Conservation (phyloP, 2,888 invertebrate species). For the Tenthredo livida region DNA sequence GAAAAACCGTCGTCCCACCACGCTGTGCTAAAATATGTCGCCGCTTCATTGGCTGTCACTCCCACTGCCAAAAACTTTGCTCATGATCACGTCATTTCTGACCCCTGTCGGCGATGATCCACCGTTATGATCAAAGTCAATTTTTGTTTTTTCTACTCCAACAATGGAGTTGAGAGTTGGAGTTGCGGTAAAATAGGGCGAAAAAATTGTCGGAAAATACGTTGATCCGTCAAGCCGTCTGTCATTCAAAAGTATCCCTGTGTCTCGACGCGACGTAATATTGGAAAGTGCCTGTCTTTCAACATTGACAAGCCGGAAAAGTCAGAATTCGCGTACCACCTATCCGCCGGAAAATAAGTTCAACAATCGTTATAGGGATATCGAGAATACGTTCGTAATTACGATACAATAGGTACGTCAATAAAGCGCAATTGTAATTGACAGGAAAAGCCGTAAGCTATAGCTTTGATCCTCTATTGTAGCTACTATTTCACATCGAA, state of each 20-base stretch:
- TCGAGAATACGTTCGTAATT: neutral
- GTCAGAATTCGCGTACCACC: neutral
- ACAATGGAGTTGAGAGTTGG: neutral
- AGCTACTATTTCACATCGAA: neutral
- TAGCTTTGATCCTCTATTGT: neutral
- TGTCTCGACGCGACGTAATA: slow-evolving; percentile 29
- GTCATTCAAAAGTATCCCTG: slow-evolving; percentile 15
- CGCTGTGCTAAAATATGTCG: slow-evolving; percentile 39
- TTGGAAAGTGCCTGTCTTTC: slow-evolving; percentile 31
- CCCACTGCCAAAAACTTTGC: slow-evolving; percentile 24
- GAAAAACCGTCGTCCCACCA: slow-evolving; percentile 30
- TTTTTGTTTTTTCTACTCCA: neutral
- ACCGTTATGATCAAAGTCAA: slow-evolving; percentile 10
- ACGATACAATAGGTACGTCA: neutral
- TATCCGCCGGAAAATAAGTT: neutral
- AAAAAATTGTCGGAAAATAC: neutral
- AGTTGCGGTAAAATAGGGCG: slow-evolving; percentile 1
- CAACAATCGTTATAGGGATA: neutral
- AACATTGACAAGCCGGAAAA: slow-evolving; percentile 25
- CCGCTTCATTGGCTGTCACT: slow-evolving; percentile 46
- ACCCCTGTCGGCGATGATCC: slow-evolving; percentile 39
- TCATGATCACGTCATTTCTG: slow-evolving; percentile 39
- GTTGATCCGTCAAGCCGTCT: slow-evolving; percentile 12
- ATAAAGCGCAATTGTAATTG: neutral
- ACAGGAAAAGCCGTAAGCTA: neutral